These are phyloP conservation scores for Melanerpes formicivorus DNA, from an alignment of 2,113 vertebrate genomes.

Conservation along the genomic window DNA sequence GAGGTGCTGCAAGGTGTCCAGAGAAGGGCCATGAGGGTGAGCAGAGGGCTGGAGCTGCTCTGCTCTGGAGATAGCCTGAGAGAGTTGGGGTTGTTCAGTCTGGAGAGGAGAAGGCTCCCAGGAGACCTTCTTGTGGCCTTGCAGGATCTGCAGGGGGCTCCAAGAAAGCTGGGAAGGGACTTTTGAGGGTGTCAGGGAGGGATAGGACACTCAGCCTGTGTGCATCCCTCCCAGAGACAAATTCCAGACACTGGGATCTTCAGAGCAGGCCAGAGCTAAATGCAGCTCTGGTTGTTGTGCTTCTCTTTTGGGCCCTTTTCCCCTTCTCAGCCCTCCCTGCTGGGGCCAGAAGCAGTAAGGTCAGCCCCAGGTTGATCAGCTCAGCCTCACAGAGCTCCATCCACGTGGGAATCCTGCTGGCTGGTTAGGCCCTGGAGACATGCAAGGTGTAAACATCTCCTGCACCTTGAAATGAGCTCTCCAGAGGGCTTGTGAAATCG, in stretches of 20 bases:
- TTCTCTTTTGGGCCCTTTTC: neutral
- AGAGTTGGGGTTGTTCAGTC: no score
- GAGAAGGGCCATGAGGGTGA: no score
- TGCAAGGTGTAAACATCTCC: neutral
- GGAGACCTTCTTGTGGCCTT: no score
- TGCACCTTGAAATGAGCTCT: neutral
- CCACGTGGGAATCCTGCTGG: neutral
- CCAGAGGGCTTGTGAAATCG: neutral
- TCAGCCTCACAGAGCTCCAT: neutral
- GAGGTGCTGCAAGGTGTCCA: no score
- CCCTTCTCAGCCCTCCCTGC: neutral
- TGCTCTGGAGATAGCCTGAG: no score
- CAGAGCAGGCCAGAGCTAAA: neutral
- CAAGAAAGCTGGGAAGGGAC: no score
- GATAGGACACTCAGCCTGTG: no score
- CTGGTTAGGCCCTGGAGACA: neutral
- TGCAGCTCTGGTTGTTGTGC: neutral
- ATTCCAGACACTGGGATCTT: neutral
- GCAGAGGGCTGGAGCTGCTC: no score
- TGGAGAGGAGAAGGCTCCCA: no score
- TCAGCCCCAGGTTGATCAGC: neutral
- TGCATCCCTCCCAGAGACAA: neutral
- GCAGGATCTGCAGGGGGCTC: no score
- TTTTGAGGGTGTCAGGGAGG: no score
- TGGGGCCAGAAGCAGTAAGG: neutral